phyloP scores from a whole-genome alignment of 2,888 invertebrate species.

The Molanna angustata region DNA sequence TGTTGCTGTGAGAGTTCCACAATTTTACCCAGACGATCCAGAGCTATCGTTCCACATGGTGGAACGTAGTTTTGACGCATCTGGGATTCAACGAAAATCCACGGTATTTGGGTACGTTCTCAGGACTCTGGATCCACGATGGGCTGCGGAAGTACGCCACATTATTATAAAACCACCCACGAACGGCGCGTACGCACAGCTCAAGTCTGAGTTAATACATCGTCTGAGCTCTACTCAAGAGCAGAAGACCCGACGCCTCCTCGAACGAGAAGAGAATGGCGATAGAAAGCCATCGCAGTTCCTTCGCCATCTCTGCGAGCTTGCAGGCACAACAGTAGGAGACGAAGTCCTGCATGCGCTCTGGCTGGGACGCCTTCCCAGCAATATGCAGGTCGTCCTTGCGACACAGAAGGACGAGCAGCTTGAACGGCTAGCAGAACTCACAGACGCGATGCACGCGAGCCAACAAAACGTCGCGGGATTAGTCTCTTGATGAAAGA shows the following conservation, averaged over 20 bases:
- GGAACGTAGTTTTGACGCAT: no score
- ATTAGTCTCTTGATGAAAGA: no score
- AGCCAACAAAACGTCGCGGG: no score
- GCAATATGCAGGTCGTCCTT: constrained; percentile 7
- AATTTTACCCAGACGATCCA: no score
- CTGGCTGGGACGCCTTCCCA: constrained; percentile 28
- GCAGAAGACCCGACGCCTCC: no score
- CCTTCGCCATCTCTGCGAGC: constrained; percentile 29
- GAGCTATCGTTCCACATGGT: no score
- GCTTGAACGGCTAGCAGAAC: neutral
- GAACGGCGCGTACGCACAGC: constrained; percentile 24
- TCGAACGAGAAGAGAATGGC: constrained; percentile 25
- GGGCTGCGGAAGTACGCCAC: constrained; percentile 34
- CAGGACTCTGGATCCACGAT: constrained; percentile 29
- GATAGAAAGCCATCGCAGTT: constrained; percentile 36
- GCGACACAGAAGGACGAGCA: neutral
- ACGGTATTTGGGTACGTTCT: constrained; percentile 32
- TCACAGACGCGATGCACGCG: neutral
- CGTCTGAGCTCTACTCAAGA: no score
- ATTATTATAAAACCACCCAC: constrained; percentile 32
- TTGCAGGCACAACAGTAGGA: constrained; percentile 30
- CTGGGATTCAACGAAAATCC: constrained; percentile 28
- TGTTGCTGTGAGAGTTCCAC: no score
- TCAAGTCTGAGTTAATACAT: constrained; percentile 35
- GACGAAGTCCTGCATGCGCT: constrained; percentile 31